Evolutionary conservation across 2,888 invertebrate genomes (phyloP).

Genomic region (Bembecia ichneumoniformis): DNA sequence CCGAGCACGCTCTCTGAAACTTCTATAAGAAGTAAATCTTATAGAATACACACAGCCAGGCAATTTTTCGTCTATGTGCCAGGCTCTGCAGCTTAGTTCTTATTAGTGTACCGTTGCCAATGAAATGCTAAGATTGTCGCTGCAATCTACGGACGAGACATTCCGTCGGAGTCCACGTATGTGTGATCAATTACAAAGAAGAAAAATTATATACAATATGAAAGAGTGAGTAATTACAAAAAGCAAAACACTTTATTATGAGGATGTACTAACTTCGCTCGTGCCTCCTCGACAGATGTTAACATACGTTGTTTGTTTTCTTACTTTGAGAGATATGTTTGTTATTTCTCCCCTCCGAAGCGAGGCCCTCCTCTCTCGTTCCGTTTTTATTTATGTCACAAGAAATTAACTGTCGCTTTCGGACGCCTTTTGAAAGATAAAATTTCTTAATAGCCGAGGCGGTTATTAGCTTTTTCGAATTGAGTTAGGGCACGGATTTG

Average conservation of each 20-base stretch:
- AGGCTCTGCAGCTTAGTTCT: no score
- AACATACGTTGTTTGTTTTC: constrained; percentile 71
- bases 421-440: constrained; percentile 40
- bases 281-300: constrained; percentile 63
- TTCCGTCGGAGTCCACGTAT: no score
- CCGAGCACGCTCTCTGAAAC: no score
- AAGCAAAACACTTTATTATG: constrained; percentile 12
- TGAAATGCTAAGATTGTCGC: no score
- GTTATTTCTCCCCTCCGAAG: constrained; percentile 51
- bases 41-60: no score
- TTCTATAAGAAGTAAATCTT: no score
- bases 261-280: constrained; percentile 34
- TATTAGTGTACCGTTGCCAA: no score
- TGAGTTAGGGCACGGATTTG: constrained; percentile 15
- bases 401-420: constrained; percentile 59
- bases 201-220: no score
- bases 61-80: no score
- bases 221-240: neutral
- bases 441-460: constrained; percentile 43
- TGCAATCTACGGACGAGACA: no score
- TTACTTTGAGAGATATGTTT: constrained; percentile 68
- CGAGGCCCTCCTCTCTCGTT: constrained; percentile 35
- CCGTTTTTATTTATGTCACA: constrained; percentile 65
- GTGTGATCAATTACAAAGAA: no score
- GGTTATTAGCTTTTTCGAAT: constrained; percentile 27